Evolutionary conservation across 2,797 vertebrate species (phyloP).

Genomic region (Simalia tracyae): DNA sequence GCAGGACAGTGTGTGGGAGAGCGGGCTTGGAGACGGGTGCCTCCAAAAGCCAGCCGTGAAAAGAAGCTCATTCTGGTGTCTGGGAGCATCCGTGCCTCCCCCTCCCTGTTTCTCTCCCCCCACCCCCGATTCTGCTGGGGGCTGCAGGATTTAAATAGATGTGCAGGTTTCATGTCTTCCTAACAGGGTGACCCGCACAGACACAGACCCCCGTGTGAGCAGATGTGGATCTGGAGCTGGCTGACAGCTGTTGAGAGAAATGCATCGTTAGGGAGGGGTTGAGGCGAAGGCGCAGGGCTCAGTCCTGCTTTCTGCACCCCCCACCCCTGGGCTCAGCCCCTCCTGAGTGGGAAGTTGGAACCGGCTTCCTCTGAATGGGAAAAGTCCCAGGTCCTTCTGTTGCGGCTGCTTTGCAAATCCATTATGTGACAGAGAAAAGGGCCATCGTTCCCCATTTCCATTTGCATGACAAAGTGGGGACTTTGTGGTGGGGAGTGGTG

Average conservation of each 20-base stretch:
- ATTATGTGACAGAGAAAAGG: slow-evolving; percentile 58
- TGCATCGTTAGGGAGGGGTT: slow-evolving; percentile 1
- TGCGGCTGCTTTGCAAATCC: slow-evolving; percentile 42
- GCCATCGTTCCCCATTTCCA: slow-evolving; percentile 61
- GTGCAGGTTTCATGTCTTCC: slow-evolving; percentile 63
- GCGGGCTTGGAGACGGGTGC: neutral
- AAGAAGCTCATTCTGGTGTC: slow-evolving; percentile 54
- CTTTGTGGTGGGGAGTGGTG: slow-evolving; percentile 88
- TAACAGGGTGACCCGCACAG: neutral
- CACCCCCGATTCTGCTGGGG: slow-evolving; percentile 21
- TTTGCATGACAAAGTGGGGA: slow-evolving; percentile 96
- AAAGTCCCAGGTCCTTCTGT: slow-evolving; percentile 45
- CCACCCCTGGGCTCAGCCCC: neutral
- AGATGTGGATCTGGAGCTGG: slow-evolving; percentile 55
- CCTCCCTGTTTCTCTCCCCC: neutral
- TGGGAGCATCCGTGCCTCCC: slow-evolving; percentile 14
- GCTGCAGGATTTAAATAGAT: slow-evolving; percentile 58
- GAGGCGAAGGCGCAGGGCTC: neutral
- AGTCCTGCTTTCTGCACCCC: neutral
- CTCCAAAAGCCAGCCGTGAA: slow-evolving; percentile 6
- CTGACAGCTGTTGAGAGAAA: slow-evolving; percentile 59
- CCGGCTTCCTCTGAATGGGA: neutral
- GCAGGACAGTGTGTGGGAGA: slow-evolving; percentile 2
- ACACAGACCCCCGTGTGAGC: slow-evolving; percentile 25
- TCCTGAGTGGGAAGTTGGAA: neutral